phyloP scores from a whole-genome alignment of 2,113 vertebrate genomes.

The Cavia aperea region DNA sequence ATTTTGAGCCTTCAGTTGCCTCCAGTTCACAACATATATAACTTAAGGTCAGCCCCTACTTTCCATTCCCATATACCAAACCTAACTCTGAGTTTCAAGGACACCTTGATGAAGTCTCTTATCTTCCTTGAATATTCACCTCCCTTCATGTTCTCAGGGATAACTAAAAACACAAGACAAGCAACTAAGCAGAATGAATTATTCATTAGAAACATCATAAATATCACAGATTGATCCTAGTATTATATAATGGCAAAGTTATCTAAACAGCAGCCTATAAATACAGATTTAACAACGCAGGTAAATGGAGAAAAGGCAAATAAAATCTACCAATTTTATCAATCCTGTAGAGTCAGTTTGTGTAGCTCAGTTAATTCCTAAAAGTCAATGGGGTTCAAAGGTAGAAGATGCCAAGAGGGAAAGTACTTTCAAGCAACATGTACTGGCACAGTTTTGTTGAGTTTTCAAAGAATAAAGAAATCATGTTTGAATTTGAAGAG shows the following conservation, averaged over 20 bases:
- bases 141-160: neutral
- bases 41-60: conserved; percentile 2
- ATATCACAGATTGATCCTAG: neutral
- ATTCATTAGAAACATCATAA: conserved; percentile 7
- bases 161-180: conserved; percentile 3
- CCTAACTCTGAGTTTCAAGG: neutral
- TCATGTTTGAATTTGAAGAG: neutral
- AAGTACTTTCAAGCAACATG: neutral
- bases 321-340: conserved; percentile 19
- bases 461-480: neutral
- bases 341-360: neutral
- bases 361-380: neutral
- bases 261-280: neutral
- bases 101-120: neutral
- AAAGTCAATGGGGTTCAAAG: conserved; percentile 22
- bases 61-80: neutral
- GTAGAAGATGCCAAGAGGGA: neutral
- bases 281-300: neutral
- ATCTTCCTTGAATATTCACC: neutral
- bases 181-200: neutral
- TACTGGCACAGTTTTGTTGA: neutral
- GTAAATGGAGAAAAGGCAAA: neutral
- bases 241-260: neutral
- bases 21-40: neutral
- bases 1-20: neutral